phyloP scores from a whole-genome alignment of 2,888 invertebrate genomes.

The Aphodius granarius region DNA sequence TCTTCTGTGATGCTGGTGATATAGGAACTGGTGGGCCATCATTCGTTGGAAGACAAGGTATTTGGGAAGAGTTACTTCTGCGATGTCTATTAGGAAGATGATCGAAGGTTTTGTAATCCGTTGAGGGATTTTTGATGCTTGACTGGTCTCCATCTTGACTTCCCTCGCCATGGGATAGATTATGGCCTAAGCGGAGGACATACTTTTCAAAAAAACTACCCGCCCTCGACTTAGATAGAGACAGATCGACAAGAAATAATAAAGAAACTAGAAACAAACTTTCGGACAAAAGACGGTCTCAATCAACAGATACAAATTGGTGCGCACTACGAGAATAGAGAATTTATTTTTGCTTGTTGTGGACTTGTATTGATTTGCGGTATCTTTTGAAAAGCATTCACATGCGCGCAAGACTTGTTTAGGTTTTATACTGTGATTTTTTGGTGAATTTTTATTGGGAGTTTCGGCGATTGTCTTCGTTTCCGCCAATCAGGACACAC shows the following conservation, averaged over 20 bases:
- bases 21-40: conserved; percentile 46
- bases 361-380: background rate
- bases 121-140: conserved; percentile 64
- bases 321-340: background rate
- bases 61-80: conserved; percentile 57
- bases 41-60: conserved; percentile 54
- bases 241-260: conserved; percentile 1
- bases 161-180: conserved; percentile 87
- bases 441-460: conserved; percentile 35
- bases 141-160: conserved; percentile 73
- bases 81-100: conserved; percentile 61
- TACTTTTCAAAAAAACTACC: background rate
- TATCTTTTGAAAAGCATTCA: conserved; percentile 10
- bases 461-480: conserved; percentile 61
- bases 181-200: conserved; percentile 72
- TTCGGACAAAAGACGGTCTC: background rate
- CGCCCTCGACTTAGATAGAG: conserved; percentile 2
- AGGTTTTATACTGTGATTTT: conserved; percentile 15
- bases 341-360: background rate
- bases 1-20: conserved; percentile 46
- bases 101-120: conserved; percentile 76
- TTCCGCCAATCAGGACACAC: conserved; percentile 78
- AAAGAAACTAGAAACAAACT: background rate
- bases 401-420: conserved; percentile 17
- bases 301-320: background rate